Conservation (phyloP, 2,797 vertebrate genomes). For the Arnoldichthys spilopterus region DNA sequence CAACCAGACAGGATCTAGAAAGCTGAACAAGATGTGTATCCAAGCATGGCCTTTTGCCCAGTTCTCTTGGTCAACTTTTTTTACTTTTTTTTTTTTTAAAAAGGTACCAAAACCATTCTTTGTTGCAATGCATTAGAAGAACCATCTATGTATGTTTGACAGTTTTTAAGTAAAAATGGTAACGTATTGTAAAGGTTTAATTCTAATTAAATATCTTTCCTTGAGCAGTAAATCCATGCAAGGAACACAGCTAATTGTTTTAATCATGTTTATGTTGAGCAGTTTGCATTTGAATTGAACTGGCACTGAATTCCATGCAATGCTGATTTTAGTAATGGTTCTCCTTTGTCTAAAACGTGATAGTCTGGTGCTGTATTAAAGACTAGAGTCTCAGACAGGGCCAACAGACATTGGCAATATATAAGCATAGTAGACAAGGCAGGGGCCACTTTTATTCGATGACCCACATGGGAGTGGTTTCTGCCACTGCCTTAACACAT, state of each 20-base stretch:
- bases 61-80: neutral
- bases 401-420: conserved; percentile 31
- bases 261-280: neutral
- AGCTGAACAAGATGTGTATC: neutral
- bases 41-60: too few relatives aligned
- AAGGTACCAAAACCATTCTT: neutral
- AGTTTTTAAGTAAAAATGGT: too few relatives aligned
- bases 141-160: neutral
- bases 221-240: neutral
- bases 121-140: neutral
- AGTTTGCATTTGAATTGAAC: too few relatives aligned
- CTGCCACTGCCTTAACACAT: conserved; percentile 44
- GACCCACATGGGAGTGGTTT: conserved; percentile 64
- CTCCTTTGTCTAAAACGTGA: neutral
- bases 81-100: neutral
- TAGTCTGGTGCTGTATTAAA: neutral
- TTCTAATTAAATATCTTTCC: neutral
- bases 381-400: conserved; percentile 58
- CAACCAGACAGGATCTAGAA: conserved; percentile 8
- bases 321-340: neutral
- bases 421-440: conserved; percentile 57
- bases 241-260: neutral
- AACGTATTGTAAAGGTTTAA: neutral
- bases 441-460: conserved; percentile 64
- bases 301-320: neutral